Percentiles rank a stretch among this genome's conserved stretches.
Conservation (phyloP, 2,113 vertebrate genomes). For the Galemys pyrenaicus region DNA sequence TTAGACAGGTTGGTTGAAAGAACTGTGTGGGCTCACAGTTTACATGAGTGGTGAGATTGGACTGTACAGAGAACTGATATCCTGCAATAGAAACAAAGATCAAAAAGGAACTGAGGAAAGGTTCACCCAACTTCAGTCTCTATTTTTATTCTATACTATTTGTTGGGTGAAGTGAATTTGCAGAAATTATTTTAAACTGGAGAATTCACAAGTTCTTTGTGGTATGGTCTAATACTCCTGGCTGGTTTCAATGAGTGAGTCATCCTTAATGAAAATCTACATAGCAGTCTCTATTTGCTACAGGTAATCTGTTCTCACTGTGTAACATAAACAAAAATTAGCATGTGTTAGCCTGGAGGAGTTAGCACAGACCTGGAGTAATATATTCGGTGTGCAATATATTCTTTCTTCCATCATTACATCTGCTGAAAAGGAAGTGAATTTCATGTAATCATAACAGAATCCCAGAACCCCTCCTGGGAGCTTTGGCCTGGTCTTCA, state of each 20-base stretch:
- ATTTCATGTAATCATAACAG: neutral
- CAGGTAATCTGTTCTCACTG: neutral
- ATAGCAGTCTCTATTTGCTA: neutral
- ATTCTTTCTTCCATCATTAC: neutral
- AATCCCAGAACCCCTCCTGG: neutral
- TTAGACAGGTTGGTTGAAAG: neutral
- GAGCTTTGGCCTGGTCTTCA: neutral
- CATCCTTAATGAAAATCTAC: neutral
- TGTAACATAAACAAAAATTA: neutral
- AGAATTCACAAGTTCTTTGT: neutral
- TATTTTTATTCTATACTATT: neutral
- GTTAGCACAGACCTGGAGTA: neutral
- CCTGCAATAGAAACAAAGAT: neutral
- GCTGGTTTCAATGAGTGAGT: neutral
- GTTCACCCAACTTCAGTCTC: rapidly evolving
- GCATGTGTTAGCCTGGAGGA: neutral
- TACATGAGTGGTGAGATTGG: neutral
- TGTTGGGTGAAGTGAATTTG: neutral
- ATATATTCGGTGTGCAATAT: rapidly evolving
- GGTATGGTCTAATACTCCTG: neutral
- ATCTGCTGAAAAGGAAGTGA: neutral
- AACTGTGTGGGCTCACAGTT: neutral
- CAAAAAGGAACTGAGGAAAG: neutral
- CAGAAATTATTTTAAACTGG: neutral
- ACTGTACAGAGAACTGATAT: neutral